A percentile compares a stretch with the other conserved stretches of the same genome.
These are phyloP conservation scores for Eulemur coronatus DNA, from an alignment of 2,797 vertebrate species.

Conservation along the genomic window DNA sequence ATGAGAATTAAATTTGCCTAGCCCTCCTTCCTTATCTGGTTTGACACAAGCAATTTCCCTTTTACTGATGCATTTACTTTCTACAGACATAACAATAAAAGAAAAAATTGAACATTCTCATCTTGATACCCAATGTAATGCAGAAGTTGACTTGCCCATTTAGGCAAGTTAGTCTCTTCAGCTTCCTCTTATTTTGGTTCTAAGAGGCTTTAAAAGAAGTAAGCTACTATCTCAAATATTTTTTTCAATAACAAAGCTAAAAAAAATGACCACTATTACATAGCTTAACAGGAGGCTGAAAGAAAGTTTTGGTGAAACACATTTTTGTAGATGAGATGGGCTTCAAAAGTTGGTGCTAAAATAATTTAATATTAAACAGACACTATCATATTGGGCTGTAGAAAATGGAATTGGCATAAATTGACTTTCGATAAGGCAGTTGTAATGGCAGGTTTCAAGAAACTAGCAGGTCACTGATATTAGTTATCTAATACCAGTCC, in stretches of 20 bases:
- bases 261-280: background rate
- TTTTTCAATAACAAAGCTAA: background rate
- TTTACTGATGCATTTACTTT: slow-evolving; percentile 45
- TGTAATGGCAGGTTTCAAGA: background rate
- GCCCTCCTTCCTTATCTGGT: background rate
- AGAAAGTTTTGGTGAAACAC: background rate
- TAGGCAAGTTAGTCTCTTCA: background rate
- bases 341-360: background rate
- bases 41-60: slow-evolving; percentile 47
- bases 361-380: background rate
- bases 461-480: background rate
- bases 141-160: background rate
- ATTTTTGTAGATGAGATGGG: background rate
- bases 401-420: slow-evolving; percentile 22
- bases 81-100: background rate
- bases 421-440: background rate
- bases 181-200: background rate
- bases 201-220: background rate
- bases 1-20: slow-evolving; percentile 19
- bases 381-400: background rate
- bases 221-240: background rate
- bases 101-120: background rate
- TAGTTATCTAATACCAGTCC: background rate
- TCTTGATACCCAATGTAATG: background rate
- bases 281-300: background rate